Evolutionary conservation across 2,888 invertebrate genomes (phyloP).

Genomic region (Axea sp.): DNA sequence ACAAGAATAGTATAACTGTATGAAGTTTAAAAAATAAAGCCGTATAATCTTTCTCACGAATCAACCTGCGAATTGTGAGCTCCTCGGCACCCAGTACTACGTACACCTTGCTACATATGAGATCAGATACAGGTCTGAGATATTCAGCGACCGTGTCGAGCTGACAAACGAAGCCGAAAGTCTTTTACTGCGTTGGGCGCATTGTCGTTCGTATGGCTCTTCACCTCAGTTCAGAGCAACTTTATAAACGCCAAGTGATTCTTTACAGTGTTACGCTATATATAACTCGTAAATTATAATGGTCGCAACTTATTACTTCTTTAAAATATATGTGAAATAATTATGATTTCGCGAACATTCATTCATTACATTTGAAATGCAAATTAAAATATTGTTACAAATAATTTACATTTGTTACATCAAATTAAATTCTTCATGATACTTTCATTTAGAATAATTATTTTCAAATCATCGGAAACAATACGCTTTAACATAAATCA

Average conservation of each 20-base stretch:
- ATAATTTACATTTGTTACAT: too few relatives aligned
- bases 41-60: constrained; percentile 45
- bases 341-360: too few relatives aligned
- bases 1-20: neutral
- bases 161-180: constrained; percentile 63
- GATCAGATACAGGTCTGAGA: constrained; percentile 60
- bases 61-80: constrained; percentile 40
- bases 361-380: too few relatives aligned
- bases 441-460: too few relatives aligned
- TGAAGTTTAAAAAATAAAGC: constrained; percentile 16
- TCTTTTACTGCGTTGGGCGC: constrained; percentile 58
- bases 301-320: neutral
- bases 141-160: constrained; percentile 62
- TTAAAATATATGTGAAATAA: neutral
- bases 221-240: constrained; percentile 51
- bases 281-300: constrained; percentile 12
- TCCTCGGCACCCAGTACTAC: constrained; percentile 37
- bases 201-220: constrained; percentile 59
- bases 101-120: constrained; percentile 50
- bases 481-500: too few relatives aligned
- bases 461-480: too few relatives aligned
- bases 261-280: constrained; percentile 19
- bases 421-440: too few relatives aligned
- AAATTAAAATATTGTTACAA: too few relatives aligned
- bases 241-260: constrained; percentile 44